phyloP scores from a whole-genome alignment of 2,113 vertebrate species.

The Diadophis punctatus region DNA sequence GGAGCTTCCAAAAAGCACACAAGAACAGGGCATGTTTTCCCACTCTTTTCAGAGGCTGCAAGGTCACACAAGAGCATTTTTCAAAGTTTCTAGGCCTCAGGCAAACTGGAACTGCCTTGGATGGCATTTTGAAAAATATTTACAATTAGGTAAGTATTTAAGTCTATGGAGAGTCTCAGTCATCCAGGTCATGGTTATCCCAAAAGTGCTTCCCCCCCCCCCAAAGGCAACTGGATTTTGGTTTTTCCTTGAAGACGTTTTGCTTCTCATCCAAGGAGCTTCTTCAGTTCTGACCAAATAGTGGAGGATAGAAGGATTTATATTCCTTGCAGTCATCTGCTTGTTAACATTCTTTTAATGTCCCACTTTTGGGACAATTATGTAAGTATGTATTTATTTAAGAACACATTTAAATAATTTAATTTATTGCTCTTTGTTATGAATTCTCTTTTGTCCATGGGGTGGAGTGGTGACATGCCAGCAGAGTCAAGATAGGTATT shows the following conservation, averaged over 20 bases:
- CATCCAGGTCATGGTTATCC: not conserved
- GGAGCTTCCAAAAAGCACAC: not conserved
- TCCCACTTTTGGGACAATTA: not conserved
- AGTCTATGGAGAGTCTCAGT: not conserved
- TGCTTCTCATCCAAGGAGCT: not conserved
- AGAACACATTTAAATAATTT: not conserved
- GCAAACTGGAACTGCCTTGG: not conserved
- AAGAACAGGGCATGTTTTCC: not conserved
- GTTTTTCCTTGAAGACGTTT: not conserved
- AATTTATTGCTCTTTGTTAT: not conserved
- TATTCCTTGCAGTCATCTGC: not conserved
- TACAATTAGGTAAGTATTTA: not conserved
- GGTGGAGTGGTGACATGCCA: not conserved
- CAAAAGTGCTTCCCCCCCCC: not conserved
- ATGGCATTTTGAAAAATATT: not conserved
- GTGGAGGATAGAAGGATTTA: not conserved
- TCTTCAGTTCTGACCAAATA: not conserved
- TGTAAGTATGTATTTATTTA: not conserved
- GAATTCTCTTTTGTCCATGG: not conserved
- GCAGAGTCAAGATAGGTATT: not conserved
- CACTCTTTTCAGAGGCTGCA: not conserved
- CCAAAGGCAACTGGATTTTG: not conserved
- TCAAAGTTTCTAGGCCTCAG: too few species aligned
- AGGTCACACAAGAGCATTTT: not conserved
- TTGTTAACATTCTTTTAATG: not conserved